Evolutionary conservation across 2,888 invertebrate species (phyloP).

Genomic region (Lacanobia wlatinum): DNA sequence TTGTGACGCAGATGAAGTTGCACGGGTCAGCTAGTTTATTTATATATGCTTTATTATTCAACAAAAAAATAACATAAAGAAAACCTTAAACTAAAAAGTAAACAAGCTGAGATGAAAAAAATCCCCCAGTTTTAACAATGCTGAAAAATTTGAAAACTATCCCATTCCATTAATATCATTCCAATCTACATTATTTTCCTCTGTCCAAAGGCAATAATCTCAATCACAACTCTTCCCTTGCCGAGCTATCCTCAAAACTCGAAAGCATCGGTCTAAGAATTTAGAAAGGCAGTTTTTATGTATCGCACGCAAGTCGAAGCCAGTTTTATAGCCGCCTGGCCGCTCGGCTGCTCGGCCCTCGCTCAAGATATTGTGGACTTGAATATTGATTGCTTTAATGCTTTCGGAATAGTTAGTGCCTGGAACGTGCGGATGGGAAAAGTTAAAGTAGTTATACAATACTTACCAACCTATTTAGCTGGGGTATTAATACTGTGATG

Average conservation of each 20-base stretch:
- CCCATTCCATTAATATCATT: too few species aligned
- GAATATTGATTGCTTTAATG: constrained; percentile 61
- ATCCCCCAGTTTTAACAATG: too few species aligned
- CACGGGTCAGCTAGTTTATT: too few species aligned
- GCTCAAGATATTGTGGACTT: constrained; percentile 51
- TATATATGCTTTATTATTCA: too few species aligned
- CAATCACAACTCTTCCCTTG: background rate
- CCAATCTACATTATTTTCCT: background rate
- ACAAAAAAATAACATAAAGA: too few species aligned
- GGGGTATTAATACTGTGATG: background rate
- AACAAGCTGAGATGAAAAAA: too few species aligned
- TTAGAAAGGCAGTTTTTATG: constrained; percentile 65
- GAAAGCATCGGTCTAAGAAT: constrained; percentile 31
- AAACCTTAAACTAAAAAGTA: too few species aligned
- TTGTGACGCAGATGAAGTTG: too few species aligned
- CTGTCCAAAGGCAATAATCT: background rate
- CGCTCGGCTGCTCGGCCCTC: constrained; percentile 10
- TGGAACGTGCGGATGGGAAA: constrained; percentile 11
- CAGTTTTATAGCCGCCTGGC: constrained; percentile 53
- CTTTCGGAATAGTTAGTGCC: constrained; percentile 55
- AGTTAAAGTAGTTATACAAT: constrained; percentile 2
- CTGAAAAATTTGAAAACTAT: too few species aligned
- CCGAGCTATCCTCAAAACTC: constrained; percentile 1
- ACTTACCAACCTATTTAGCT: background rate
- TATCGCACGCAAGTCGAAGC: constrained; percentile 63